Percentiles rank a stretch among this genome's conserved stretches.
Conservation (phyloP, 2,888 invertebrate species). For the Mythimna loreyi region DNA sequence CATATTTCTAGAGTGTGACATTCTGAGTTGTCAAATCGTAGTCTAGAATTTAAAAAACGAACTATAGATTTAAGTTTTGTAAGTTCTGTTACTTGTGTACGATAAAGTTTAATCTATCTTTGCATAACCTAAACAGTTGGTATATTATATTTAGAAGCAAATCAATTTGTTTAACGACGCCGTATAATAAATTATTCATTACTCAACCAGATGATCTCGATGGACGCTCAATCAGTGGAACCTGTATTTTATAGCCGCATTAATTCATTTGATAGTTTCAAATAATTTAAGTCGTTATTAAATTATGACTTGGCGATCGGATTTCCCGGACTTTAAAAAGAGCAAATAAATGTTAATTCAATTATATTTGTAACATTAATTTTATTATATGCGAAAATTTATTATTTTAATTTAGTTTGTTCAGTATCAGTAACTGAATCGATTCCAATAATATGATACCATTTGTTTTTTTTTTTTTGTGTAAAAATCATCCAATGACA, state of each 20-base stretch:
- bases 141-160: conserved; percentile 46
- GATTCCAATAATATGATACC: no score
- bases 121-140: conserved; percentile 21
- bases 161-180: conserved; percentile 56
- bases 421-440: no score
- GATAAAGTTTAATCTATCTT: no score
- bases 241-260: conserved; percentile 46
- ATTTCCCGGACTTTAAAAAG: neutral
- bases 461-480: no score
- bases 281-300: conserved; percentile 17
- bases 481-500: no score
- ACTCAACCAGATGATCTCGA: conserved; percentile 56
- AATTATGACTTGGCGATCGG: neutral
- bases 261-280: conserved; percentile 39
- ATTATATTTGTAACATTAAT: neutral
- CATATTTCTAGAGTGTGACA: no score
- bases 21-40: no score
- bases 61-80: no score
- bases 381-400: no score
- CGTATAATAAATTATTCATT: conserved; percentile 67
- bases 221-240: conserved; percentile 54
- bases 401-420: no score
- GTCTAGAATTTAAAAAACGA: no score
- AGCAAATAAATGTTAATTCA: neutral
- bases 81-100: no score